Evolutionary conservation across 2,888 invertebrate genomes (phyloP).

Genomic region (Dioctria rufipes): DNA sequence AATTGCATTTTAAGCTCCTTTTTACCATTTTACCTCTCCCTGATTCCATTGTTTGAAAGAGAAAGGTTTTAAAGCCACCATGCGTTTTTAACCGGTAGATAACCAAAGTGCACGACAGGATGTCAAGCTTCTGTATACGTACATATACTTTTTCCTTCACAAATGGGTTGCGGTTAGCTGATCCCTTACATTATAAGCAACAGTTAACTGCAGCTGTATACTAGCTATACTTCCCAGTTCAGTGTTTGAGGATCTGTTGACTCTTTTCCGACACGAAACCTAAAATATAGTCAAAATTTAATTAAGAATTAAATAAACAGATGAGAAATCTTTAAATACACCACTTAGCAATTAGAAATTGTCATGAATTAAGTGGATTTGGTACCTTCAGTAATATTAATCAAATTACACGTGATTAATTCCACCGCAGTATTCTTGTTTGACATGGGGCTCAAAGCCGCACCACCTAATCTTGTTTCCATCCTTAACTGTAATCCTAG

Average conservation of each 20-base stretch:
- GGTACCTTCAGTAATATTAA: not conserved
- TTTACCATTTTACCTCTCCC: slow-evolving; percentile 20
- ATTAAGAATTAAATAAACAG: too few species aligned
- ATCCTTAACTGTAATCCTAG: slow-evolving; percentile 43
- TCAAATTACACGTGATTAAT: slow-evolving; percentile 16
- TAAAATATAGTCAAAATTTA: too few species aligned
- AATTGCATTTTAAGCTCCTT: slow-evolving; percentile 53
- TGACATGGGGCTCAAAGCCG: slow-evolving; percentile 8
- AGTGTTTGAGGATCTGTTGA: not conserved
- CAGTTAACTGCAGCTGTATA: slow-evolving; percentile 15
- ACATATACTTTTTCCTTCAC: not conserved
- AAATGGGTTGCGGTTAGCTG: slow-evolving; percentile 17
- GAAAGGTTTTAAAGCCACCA: slow-evolving; percentile 36
- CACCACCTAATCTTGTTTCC: not conserved
- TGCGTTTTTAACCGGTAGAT: slow-evolving; percentile 26
- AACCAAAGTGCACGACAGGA: slow-evolving; percentile 23
- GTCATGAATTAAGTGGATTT: not conserved
- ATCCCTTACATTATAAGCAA: slow-evolving; percentile 16
- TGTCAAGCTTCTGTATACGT: slow-evolving; percentile 1
- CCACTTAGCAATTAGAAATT: not conserved
- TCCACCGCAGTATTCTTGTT: not conserved
- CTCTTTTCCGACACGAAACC: not conserved
- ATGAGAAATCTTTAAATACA: too few species aligned
- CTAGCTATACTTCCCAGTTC: not conserved
- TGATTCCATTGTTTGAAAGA: slow-evolving; percentile 17